Evolutionary conservation across 2,888 invertebrate genomes (phyloP).

Genomic region (Autographa pulchrina): DNA sequence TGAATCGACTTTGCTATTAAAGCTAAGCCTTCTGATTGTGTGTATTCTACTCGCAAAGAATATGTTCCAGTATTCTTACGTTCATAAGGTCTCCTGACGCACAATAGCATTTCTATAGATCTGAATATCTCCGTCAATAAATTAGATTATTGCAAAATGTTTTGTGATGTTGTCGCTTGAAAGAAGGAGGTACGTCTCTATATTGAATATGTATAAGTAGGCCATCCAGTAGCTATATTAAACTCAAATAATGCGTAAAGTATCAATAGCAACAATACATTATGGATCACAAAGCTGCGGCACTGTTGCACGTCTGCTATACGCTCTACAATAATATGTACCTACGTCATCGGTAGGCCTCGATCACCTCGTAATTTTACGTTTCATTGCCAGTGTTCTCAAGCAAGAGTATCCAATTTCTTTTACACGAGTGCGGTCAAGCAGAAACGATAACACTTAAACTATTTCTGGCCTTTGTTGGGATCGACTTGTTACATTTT

Average conservation of each 20-base stretch:
- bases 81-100: slow-evolving; percentile 30
- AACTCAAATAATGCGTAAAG: slow-evolving; percentile 74
- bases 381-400: slow-evolving; percentile 83
- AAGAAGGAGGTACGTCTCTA: slow-evolving; percentile 37
- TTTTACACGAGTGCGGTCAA: slow-evolving; percentile 79
- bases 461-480: slow-evolving; percentile 76
- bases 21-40: slow-evolving; percentile 59
- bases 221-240: slow-evolving; percentile 69
- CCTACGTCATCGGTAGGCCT: slow-evolving; percentile 71
- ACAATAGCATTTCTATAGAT: slow-evolving; percentile 41
- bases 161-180: slow-evolving; percentile 39
- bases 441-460: slow-evolving; percentile 81
- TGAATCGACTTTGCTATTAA: slow-evolving; percentile 46
- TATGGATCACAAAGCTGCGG: slow-evolving; percentile 68
- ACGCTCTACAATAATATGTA: slow-evolving; percentile 56
- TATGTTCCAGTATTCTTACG: slow-evolving; percentile 40
- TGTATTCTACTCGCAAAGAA: slow-evolving; percentile 50
- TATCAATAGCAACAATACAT: slow-evolving; percentile 77
- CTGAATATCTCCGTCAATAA: slow-evolving; percentile 32
- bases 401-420: slow-evolving; percentile 85
- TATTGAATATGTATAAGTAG: slow-evolving; percentile 49
- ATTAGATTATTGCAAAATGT: slow-evolving; percentile 47
- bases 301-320: slow-evolving; percentile 59
- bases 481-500: slow-evolving; percentile 66
- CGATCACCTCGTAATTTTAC: slow-evolving; percentile 83